phyloP scores from a whole-genome alignment of 2,113 vertebrate species.

The Theropithecus gelada region DNA sequence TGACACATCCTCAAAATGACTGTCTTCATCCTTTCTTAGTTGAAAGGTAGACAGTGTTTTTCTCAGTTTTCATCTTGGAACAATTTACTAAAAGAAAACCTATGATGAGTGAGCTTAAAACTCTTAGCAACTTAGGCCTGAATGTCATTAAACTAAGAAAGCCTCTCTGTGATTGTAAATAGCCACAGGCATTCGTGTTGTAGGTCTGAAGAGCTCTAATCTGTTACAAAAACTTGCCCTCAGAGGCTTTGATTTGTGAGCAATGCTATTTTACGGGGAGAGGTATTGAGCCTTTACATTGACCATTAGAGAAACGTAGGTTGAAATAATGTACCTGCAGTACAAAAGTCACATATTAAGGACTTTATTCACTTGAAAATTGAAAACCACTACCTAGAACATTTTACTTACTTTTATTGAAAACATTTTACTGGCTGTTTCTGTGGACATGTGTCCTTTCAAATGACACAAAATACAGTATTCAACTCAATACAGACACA shows the following conservation, averaged over 20 bases:
- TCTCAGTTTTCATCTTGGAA: slow-evolving; percentile 4
- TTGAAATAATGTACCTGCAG: slow-evolving; percentile 16
- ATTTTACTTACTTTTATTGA: slow-evolving; percentile 66
- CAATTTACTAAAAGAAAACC: not conserved
- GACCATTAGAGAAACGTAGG: slow-evolving; percentile 48
- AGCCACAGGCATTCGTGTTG: not conserved
- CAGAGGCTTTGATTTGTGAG: slow-evolving; percentile 31
- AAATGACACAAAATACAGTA: slow-evolving; percentile 54
- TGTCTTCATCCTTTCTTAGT: not conserved
- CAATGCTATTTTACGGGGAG: slow-evolving; percentile 51
- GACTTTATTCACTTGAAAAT: slow-evolving; percentile 50
- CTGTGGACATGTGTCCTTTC: slow-evolving; percentile 46
- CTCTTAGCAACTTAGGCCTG: not conserved
- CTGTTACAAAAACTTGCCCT: not conserved
- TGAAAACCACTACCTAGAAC: slow-evolving; percentile 34
- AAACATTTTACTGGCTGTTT: slow-evolving; percentile 37
- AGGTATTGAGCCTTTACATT: not conserved
- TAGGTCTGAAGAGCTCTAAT: not conserved
- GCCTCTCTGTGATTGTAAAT: not conserved
- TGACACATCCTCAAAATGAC: not conserved
- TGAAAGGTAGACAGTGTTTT: not conserved
- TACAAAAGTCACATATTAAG: slow-evolving; percentile 16
- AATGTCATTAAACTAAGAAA: slow-evolving; percentile 22
- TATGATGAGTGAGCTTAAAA: not conserved
- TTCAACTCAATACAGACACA: slow-evolving; percentile 15